These are phyloP conservation scores for Sarotherodon lohbergeri DNA, from an alignment of 2,113 vertebrate species.

Conservation along the genomic window DNA sequence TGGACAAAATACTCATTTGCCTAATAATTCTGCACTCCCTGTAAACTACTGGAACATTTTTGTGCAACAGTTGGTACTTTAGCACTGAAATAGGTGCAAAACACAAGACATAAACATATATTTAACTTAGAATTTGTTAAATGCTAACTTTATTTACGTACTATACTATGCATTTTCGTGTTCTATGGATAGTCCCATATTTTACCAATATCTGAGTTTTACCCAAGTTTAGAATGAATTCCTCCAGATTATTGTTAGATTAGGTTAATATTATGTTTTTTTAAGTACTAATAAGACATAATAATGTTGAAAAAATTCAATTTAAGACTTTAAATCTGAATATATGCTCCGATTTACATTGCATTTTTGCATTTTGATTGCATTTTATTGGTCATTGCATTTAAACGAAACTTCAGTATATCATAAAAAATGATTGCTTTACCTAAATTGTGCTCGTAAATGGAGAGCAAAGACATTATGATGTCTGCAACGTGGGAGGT, in stretches of 20 bases:
- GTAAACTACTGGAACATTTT: not conserved
- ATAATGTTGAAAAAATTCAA: not conserved
- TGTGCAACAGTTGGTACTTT: not conserved
- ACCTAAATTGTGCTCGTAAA: not conserved
- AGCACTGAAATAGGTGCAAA: not conserved
- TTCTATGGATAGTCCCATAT: not conserved
- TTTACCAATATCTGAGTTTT: not conserved
- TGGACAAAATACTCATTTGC: too few relatives aligned
- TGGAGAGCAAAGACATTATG: not conserved
- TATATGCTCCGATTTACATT: not conserved
- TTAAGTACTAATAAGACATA: not conserved
- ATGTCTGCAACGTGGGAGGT: not conserved
- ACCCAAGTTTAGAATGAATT: not conserved
- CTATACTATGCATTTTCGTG: not conserved
- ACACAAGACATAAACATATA: accelerated
- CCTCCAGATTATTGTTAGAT: not conserved
- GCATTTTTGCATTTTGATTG: not conserved
- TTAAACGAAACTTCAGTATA: accelerated
- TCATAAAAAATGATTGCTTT: not conserved
- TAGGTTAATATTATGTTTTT: not conserved
- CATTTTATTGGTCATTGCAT: not conserved
- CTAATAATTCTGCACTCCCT: too few relatives aligned
- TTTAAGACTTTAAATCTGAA: not conserved
- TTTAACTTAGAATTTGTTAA: not conserved
- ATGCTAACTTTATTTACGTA: not conserved